These are phyloP conservation scores for Stylophora pistillata DNA, from an alignment of 64 coral and sea anemone species.

Conservation along the genomic window DNA sequence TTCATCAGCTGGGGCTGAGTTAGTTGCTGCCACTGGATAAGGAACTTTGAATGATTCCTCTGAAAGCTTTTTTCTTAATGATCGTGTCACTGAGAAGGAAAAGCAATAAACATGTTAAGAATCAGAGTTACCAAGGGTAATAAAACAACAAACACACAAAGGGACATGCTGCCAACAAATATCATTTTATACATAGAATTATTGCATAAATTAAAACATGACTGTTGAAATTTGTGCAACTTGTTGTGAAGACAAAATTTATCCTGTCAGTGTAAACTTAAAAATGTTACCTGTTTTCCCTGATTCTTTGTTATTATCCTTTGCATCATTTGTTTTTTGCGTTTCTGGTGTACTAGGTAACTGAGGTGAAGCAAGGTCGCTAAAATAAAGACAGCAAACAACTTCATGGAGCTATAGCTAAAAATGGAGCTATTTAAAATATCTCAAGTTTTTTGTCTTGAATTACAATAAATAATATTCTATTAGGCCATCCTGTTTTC, in stretches of 20 bases:
- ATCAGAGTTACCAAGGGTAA: no score
- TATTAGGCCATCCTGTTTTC: no score
- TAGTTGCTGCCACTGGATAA: constrained; percentile 53
- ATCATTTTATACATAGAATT: no score
- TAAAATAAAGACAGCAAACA: constrained; percentile 1
- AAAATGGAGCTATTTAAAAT: background rate
- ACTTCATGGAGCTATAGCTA: background rate
- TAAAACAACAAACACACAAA: no score
- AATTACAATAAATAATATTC: no score
- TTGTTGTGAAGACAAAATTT: no score
- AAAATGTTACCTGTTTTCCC: background rate
- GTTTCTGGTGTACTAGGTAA: constrained; percentile 70
- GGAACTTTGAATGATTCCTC: constrained; percentile 82
- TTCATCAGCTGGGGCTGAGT: background rate
- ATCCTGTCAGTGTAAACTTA: background rate
- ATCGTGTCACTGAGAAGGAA: constrained; percentile 49
- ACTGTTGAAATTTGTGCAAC: no score
- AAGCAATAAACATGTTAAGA: background rate
- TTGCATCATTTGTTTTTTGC: constrained; percentile 12
- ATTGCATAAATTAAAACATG: no score
- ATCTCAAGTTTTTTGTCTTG: no score
- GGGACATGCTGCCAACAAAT: no score
- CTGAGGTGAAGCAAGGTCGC: constrained; percentile 75
- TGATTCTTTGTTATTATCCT: background rate
- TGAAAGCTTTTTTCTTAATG: constrained; percentile 57